A percentile compares a stretch with the other conserved stretches of the same genome.
phyloP scores from a whole-genome alignment of 2,113 vertebrate genomes.

The Machaerirhynchus nigripectus region DNA sequence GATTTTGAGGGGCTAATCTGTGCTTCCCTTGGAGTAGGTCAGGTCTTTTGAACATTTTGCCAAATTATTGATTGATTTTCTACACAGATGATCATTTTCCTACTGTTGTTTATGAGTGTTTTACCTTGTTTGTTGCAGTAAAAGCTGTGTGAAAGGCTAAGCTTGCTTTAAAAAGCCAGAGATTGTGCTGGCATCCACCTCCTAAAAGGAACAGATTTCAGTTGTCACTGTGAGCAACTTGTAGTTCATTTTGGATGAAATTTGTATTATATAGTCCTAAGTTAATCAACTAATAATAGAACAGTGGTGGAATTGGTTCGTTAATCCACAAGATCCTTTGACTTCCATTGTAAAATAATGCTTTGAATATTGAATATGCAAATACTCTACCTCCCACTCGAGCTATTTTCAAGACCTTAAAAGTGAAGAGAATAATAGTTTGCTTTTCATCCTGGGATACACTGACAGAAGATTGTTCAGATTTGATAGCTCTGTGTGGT shows the following conservation, averaged over 20 bases:
- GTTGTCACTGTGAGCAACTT: neutral
- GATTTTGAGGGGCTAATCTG: neutral
- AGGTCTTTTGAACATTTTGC: neutral
- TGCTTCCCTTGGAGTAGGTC: neutral
- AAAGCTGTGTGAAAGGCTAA: neutral
- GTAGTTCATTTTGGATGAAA: neutral
- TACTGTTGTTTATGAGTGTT: neutral
- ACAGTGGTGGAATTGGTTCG: neutral
- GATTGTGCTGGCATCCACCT: neutral
- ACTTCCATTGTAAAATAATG: slow-evolving; percentile 40
- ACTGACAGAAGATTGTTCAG: neutral
- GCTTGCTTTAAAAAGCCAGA: neutral
- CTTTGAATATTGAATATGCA: slow-evolving; percentile 56
- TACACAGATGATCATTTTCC: neutral
- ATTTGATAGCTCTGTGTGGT: neutral
- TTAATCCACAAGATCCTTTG: slow-evolving; percentile 42
- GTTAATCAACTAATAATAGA: slow-evolving; percentile 42
- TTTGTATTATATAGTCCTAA: neutral
- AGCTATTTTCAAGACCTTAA: slow-evolving; percentile 55
- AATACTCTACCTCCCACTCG: slow-evolving; percentile 23
- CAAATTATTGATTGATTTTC: neutral
- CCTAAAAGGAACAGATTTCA: neutral
- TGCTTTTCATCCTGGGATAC: slow-evolving; percentile 15
- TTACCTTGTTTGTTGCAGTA: neutral
- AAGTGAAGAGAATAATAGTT: slow-evolving; percentile 36